Evolutionary conservation across 2,888 invertebrate genomes (phyloP), one percentile per base, ranked within the genome.

Genomic region (Harpalus rubripes): DNA sequence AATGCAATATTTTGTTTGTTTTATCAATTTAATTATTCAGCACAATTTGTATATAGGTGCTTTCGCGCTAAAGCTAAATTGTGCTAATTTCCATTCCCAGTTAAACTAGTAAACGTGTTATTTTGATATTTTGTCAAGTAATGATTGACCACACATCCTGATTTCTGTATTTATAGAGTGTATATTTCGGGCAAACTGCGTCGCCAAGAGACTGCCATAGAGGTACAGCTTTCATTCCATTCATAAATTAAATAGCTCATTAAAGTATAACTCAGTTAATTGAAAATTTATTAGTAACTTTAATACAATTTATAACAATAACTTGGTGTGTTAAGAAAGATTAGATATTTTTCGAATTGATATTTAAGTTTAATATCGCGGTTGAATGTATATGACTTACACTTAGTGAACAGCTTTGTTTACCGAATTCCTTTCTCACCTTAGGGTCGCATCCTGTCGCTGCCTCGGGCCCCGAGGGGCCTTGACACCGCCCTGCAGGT

Each of bases 141-240:
- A 80, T 81, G 74, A 85, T 85, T 85, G 85, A 85, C 85, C 80
- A 80, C 85, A 85, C 85, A 80, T 85, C 79, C 85, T 85, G 85
- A 93, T 93, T 92, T 92, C 87, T 93, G 91, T 93, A 93, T 93
- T 93, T 93, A 93, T 93, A 93, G 93, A 93, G 92, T 93, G 92
- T 93, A 92, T 92, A 92, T 92, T 92, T 92, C 93, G 92, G 92
- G 93, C 92, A 92, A 92, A 92, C 93, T 92, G 92, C 92, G 92
- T 92, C 93, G 90, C 92, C 93, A 92, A 92, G 92, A 92, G 87
- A 92, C 92, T 91, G 89, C 92, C 89, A 91, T 92, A 92, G 93
- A 93, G 93, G 93, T 93, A 93, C 92, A 92, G 86, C 85, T 85
- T 85, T 86, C 85, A 76, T 86, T 82, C 79, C 86, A 86, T 85